A percentile compares a stretch with the other conserved stretches of the same genome.
Conservation (phyloP, 2,888 invertebrate genomes). For the Congeria kusceri region DNA sequence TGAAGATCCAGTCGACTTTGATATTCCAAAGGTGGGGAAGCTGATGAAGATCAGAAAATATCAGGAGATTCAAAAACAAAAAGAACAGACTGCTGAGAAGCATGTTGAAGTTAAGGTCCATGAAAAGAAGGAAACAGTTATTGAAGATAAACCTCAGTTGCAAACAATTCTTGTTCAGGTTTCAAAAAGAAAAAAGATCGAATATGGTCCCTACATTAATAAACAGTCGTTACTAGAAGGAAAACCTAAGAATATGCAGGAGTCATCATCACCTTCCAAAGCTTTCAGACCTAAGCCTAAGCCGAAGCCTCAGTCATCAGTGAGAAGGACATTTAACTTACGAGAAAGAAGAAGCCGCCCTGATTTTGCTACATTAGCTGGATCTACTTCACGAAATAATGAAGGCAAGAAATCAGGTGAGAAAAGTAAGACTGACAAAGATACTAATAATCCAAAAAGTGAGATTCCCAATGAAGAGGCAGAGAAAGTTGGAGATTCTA, state of each 20-base stretch:
- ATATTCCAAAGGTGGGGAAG: conserved; percentile 63
- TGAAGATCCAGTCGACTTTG: conserved; percentile 55
- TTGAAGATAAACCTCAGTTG: conserved; percentile 53
- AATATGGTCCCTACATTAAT: conserved; percentile 60
- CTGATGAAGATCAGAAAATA: conserved; percentile 65
- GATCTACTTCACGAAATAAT: conserved; percentile 35
- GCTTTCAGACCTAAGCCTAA: conserved; percentile 52
- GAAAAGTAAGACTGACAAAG: conserved; percentile 21
- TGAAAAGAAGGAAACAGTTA: conserved; percentile 35
- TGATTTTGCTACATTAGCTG: conserved; percentile 59
- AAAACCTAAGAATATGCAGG: conserved; percentile 43
- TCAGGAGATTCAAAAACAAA: conserved; percentile 55
- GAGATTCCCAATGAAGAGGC: conserved; percentile 42
- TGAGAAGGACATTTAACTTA: conserved; percentile 54
- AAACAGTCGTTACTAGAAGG: conserved; percentile 56
- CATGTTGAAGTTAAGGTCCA: conserved; percentile 43
- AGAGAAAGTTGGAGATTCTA: not conserved
- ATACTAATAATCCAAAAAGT: not conserved
- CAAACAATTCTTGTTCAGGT: conserved; percentile 60
- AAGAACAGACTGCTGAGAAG: conserved; percentile 49
- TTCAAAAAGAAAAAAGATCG: conserved; percentile 59
- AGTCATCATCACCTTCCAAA: conserved; percentile 36
- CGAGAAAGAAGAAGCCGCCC: conserved; percentile 53
- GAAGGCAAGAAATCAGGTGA: conserved; percentile 44
- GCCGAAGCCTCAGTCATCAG: conserved; percentile 49